Conservation (phyloP, 2,797 vertebrate species). For the Epinephelus malabaricus region DNA sequence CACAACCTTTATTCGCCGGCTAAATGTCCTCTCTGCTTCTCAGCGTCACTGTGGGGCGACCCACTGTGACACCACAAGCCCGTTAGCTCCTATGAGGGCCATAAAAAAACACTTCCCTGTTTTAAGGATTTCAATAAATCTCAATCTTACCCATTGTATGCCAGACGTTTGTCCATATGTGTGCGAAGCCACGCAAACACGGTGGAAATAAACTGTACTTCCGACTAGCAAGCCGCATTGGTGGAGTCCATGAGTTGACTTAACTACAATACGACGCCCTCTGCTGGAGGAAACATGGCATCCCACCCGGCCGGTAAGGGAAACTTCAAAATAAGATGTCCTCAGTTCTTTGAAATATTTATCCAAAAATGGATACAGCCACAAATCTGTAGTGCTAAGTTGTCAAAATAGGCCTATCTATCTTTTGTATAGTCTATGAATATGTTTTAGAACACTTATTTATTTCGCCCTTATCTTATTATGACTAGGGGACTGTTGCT, state of each 20-base stretch:
- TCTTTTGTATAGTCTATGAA: background rate
- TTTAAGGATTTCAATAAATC: background rate
- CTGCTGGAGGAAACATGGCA: conserved; percentile 24
- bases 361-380: background rate
- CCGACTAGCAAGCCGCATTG: background rate
- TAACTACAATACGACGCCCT: background rate
- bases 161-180: conserved; percentile 22
- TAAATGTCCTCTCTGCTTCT: background rate
- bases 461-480: background rate
- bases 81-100: too few species aligned
- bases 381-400: too few species aligned
- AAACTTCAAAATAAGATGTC: conserved; percentile 22
- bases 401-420: background rate
- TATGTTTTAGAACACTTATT: background rate
- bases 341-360: background rate
- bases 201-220: conserved; percentile 16
- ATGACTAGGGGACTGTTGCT: too few species aligned
- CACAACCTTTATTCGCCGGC: background rate
- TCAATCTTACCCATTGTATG: conserved; percentile 58
- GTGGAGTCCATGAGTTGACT: background rate
- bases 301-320: background rate
- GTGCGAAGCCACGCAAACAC: background rate
- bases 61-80: background rate
- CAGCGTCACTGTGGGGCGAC: background rate
- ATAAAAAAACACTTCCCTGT: rapidly evolving